Evolutionary conservation across 2,113 vertebrate genomes (phyloP).

Genomic region (Pachypanchax playfairii): DNA sequence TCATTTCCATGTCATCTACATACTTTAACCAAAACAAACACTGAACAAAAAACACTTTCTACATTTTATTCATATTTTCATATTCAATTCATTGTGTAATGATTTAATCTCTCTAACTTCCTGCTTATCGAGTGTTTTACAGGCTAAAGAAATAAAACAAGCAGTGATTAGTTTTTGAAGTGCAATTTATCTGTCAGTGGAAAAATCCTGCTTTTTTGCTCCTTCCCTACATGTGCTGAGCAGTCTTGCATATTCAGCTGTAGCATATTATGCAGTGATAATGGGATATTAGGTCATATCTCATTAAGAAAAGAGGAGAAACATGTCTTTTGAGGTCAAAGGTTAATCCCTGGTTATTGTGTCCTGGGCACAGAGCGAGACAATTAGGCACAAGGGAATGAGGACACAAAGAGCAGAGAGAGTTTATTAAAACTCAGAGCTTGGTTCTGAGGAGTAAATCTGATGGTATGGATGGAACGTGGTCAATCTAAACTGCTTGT

Average conservation of each 20-base stretch:
- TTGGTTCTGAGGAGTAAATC: conserved; percentile 20
- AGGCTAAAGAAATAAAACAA: conserved; percentile 3
- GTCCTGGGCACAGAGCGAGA: conserved; percentile 36
- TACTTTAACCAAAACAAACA: neutral
- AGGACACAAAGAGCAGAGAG: conserved; percentile 31
- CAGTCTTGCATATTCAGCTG: conserved; percentile 33
- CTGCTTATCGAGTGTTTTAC: neutral
- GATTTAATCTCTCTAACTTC: neutral
- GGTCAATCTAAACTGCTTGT: neutral
- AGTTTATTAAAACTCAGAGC: conserved; percentile 61
- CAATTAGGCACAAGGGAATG: conserved; percentile 66
- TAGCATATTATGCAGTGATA: conserved; percentile 39
- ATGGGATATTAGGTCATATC: conserved; percentile 54
- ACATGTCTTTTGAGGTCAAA: conserved; percentile 58
- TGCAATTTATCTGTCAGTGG: neutral
- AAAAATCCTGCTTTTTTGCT: neutral
- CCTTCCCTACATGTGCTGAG: conserved; percentile 1
- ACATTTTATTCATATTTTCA: too few relatives aligned
- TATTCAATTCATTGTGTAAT: too few relatives aligned
- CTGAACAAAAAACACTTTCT: too few relatives aligned
- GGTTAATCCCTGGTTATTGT: conserved; percentile 65
- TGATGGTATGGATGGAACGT: neutral
- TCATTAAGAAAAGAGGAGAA: conserved; percentile 65
- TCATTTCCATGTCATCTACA: neutral
- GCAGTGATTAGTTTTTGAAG: conserved; percentile 2